Conservation (phyloP, 2,797 vertebrate genomes). For the Poecilia gillii region DNA sequence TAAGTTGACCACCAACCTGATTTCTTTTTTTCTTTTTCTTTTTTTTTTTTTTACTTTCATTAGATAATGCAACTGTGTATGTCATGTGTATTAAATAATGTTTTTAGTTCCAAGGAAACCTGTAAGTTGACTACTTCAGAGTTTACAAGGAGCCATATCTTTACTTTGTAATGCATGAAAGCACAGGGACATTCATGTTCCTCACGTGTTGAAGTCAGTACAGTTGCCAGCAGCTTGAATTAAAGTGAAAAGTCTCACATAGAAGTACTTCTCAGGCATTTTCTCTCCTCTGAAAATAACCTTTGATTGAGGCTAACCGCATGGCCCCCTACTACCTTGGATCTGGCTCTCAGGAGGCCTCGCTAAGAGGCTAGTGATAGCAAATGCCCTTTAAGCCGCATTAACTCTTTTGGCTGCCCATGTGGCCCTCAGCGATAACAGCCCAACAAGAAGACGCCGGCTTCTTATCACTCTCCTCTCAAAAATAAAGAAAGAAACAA, state of each 20-base stretch:
- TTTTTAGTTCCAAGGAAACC: neutral
- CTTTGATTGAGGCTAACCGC: constrained; percentile 45
- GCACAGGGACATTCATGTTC: constrained; percentile 31
- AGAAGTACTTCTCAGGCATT: constrained; percentile 32
- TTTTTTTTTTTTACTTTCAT: neutral
- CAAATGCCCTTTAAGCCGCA: constrained; percentile 71
- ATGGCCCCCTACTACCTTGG: constrained; percentile 23
- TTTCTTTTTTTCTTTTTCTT: neutral
- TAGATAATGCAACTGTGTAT: neutral
- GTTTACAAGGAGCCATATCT: neutral
- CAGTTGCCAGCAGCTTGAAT: constrained; percentile 43
- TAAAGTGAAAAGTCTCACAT: constrained; percentile 41
- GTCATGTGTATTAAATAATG: neutral
- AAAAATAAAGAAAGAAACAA: constrained; percentile 20
- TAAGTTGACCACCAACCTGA: neutral
- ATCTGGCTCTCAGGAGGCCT: constrained; percentile 51
- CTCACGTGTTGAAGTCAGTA: constrained; percentile 24
- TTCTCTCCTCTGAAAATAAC: constrained; percentile 53
- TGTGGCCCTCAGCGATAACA: constrained; percentile 69
- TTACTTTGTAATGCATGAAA: constrained; percentile 25
- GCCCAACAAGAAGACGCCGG: constrained; percentile 50
- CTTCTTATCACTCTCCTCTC: constrained; percentile 9
- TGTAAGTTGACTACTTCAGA: neutral
- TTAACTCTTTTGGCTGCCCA: constrained; percentile 56
- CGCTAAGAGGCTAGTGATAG: constrained; percentile 65